These are phyloP conservation scores for Euplexia lucipara DNA, from an alignment of 2,888 invertebrate species.

Conservation along the genomic window DNA sequence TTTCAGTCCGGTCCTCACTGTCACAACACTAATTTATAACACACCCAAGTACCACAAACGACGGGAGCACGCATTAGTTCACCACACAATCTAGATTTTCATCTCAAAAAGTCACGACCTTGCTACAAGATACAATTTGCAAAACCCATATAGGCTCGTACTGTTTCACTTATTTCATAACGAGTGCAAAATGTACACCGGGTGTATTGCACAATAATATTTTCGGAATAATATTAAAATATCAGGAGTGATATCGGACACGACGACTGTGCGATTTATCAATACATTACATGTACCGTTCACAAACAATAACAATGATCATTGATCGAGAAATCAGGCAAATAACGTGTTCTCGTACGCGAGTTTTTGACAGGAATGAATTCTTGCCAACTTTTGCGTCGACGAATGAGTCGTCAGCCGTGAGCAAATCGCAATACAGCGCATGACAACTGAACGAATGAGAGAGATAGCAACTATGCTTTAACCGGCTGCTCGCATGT, in stretches of 20 bases:
- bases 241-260: constrained; percentile 65
- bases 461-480: constrained; percentile 26
- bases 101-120: constrained; percentile 73
- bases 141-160: constrained; percentile 69
- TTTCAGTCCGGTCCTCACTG: constrained; percentile 64
- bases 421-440: constrained; percentile 22
- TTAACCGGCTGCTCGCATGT: background rate
- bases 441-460: constrained; percentile 39
- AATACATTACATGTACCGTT: constrained; percentile 70
- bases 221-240: constrained; percentile 70
- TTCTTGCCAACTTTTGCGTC: constrained; percentile 59
- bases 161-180: constrained; percentile 73
- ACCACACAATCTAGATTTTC: constrained; percentile 72
- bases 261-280: constrained; percentile 69
- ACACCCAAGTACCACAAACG: constrained; percentile 68
- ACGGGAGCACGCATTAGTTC: constrained; percentile 78
- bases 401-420: constrained; percentile 36
- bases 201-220: constrained; percentile 72
- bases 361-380: constrained; percentile 73
- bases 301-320: constrained; percentile 87
- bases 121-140: constrained; percentile 75
- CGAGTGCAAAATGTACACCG: constrained; percentile 60
- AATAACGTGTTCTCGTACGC: constrained; percentile 69
- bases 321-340: constrained; percentile 80
- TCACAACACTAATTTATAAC: constrained; percentile 74